These are phyloP conservation scores for Channa argus DNA, from an alignment of 2,113 vertebrate species.

Conservation along the genomic window DNA sequence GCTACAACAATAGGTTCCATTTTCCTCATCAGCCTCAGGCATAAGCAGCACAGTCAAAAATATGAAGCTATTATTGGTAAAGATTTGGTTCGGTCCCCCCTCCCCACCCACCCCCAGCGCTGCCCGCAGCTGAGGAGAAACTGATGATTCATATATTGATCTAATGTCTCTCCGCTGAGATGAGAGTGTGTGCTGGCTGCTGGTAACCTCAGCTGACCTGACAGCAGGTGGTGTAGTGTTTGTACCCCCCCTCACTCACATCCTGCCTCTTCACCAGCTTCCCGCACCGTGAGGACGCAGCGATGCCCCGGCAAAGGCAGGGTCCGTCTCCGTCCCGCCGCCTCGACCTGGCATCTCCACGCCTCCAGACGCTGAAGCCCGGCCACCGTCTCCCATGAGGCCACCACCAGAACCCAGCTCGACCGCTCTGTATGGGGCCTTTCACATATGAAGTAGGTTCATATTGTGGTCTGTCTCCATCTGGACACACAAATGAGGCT, in stretches of 20 bases:
- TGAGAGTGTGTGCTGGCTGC: conserved; percentile 41
- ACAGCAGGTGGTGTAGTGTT: conserved; percentile 42
- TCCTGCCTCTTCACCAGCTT: conserved; percentile 39
- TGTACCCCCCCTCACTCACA: not conserved
- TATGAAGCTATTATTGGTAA: conserved; percentile 31
- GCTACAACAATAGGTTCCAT: conserved; percentile 69
- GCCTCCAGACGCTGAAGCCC: conserved; percentile 60
- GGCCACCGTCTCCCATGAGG: conserved; percentile 79
- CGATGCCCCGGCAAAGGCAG: conserved; percentile 73
- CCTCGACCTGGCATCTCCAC: conserved; percentile 54
- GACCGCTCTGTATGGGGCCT: conserved; percentile 83
- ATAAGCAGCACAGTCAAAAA: conserved; percentile 43
- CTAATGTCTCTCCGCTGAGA: conserved; percentile 31
- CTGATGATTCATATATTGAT: conserved; percentile 67
- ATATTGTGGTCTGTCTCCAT: not conserved
- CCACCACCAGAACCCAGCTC: conserved; percentile 76
- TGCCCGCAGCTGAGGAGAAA: conserved; percentile 29
- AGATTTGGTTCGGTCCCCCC: not conserved
- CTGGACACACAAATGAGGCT: not conserved
- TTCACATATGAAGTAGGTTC: conserved; percentile 79
- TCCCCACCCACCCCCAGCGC: not conserved
- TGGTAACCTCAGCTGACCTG: conserved; percentile 63
- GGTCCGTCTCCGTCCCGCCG: conserved; percentile 50
- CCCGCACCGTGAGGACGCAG: conserved; percentile 53
- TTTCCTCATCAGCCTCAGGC: conserved; percentile 42